Base-by-base conservation (phyloP, 2,888 invertebrate species). In the Epinotia demarniana region DNA sequence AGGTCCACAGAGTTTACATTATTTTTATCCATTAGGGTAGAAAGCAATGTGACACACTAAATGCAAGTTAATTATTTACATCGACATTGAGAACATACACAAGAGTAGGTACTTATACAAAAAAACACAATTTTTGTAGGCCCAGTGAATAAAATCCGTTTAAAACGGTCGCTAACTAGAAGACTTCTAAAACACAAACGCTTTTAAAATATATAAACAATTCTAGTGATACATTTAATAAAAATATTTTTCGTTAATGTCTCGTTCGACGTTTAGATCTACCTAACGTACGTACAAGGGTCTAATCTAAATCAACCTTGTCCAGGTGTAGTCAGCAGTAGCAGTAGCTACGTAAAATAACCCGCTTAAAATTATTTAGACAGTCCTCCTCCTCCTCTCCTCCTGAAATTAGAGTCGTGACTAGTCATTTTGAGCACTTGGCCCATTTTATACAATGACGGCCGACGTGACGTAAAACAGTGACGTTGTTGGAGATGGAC, bases 21-120 rank as follows among this genome's bases (percentile, higher is more conserved):
- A 62, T 62, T 57, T 66, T 72, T 67, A 76, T 62, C 72, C 57
- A 43, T 61, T 49, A 57, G 55, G 46, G 53, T 53, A 57, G 6
- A 53, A 67, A 18, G 18, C 58, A 73, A 4, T 12, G 63, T 58
- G 62, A 16, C 63, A 74, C 74, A 70, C 74, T 74, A 70, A 74
- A 74, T 74, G 74, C 74, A 74, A 63, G 58, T 49, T 64, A 64
- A 74, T 71, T 71, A 62, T 55, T 71, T 60, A 58, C 60, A 19
- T 27, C 16, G 16, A 33, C 33, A 33, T 61, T 33, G 6, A n/a
- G n/a, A 61, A n/a, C 33, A 8, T 61, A 60, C 16, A 3, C 33
- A 33, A 6, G 16, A 60, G 13, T n/a, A 27, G 23, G 2, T 27
- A 27, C 23, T 27, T 27, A 33, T 9, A 2, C 13, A 16, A 12